Base-by-base conservation (phyloP, 2,113 vertebrate species). In the Stegastes partitus region DNA sequence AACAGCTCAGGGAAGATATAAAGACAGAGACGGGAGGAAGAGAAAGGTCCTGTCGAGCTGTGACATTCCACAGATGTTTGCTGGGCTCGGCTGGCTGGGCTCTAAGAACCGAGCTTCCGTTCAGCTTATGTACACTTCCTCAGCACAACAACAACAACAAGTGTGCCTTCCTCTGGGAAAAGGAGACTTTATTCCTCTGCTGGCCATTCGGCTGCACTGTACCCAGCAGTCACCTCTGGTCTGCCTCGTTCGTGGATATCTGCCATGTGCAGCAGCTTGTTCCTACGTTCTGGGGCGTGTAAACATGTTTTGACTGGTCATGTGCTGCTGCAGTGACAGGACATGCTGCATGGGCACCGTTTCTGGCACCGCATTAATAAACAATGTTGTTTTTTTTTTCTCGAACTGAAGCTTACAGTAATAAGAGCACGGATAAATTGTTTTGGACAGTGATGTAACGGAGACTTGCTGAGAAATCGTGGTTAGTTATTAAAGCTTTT, bases 11-110 rank as follows among this genome's bases (percentile, higher is more conserved):
- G 67, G 51, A 54, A 53, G 37, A 63, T 11, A 28, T 64, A 68
- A 58, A 44, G 73, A 81, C 23, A 55, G 16, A 83, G 54, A 50
- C 19, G 14, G 11, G 7, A 47, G 53, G 64, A 58, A 72, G 61
- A 47, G 22, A 58, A 74, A 66, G 42, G 59, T 39, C 34, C 62
- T 57, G 59, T 25, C 4, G 63, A 70, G 73, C 71, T 58, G 84
- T 63, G 74, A 88, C 87, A 90, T 93, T 90, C 83, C 88, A 74
- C 58, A 82, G 70, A 93, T 89, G 84, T 84, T 88, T 87, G 80
- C 26, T 23, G 83, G 79, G 73, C 66, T 89, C 53, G 78, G 79
- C 79, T 22, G 16, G 76, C 39, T 3, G 15, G 5, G 34, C 62
- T 31, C 77, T 44, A 57, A 86, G 70, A 88, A 64, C 26, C 9